These are phyloP conservation scores for Monochamus saltuarius DNA, from an alignment of 1,140 invertebrate genomes.

Conservation along the genomic window DNA sequence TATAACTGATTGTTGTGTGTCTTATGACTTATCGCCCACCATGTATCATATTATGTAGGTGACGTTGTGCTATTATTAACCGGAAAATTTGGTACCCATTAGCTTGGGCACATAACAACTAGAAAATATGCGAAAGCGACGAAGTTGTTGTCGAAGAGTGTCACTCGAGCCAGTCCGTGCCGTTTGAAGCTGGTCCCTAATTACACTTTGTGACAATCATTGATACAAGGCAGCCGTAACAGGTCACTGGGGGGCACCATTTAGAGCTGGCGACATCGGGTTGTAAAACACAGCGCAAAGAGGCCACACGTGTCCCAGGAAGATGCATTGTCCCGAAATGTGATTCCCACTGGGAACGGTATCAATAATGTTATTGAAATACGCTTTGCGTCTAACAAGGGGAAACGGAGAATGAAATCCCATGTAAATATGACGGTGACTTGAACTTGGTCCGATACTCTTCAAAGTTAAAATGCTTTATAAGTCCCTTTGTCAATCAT, in stretches of 20 bases:
- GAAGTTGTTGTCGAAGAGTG: constrained; percentile 28
- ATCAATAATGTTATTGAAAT: constrained; percentile 38
- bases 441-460: constrained; percentile 17
- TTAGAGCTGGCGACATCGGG: constrained; percentile 26
- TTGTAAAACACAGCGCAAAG: constrained; percentile 26
- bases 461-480: constrained; percentile 6
- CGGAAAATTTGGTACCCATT: background rate
- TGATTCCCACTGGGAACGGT: constrained; percentile 25
- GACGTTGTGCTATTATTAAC: too few species aligned
- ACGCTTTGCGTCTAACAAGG: constrained; percentile 29
- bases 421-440: constrained; percentile 32
- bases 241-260: constrained; percentile 20
- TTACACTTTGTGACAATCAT: constrained; percentile 37
- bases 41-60: background rate
- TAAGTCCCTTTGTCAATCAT: constrained; percentile 32
- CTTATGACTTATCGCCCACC: too few species aligned
- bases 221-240: constrained; percentile 14
- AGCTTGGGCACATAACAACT: background rate
- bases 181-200: constrained; percentile 30
- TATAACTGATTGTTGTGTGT: too few species aligned
- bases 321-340: constrained; percentile 25
- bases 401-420: constrained; percentile 30
- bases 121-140: constrained; percentile 6
- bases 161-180: constrained; percentile 38
- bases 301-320: constrained; percentile 28